Conservation (phyloP, 2,797 vertebrate species). For the Ibycter americanus region DNA sequence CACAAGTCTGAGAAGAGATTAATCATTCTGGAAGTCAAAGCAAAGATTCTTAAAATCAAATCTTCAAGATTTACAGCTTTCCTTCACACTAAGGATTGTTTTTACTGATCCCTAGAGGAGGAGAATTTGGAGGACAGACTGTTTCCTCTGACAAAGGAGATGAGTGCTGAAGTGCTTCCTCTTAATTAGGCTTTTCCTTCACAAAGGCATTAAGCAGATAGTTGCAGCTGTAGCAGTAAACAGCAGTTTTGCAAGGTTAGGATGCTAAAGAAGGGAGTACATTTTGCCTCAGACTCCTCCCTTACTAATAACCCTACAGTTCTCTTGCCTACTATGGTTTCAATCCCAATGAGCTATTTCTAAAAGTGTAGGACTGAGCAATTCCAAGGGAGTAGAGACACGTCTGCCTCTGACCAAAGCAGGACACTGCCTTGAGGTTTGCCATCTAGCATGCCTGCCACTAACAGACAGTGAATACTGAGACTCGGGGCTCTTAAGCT, state of each 20-base stretch:
- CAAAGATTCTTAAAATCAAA: neutral
- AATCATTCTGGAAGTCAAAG: constrained; percentile 17
- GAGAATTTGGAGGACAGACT: neutral
- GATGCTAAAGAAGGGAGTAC: neutral
- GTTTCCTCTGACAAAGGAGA: neutral
- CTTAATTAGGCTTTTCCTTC: neutral
- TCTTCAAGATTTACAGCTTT: neutral
- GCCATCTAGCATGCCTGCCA: neutral
- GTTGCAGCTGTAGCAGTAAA: neutral
- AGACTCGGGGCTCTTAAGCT: neutral
- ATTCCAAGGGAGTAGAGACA: neutral
- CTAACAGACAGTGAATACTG: neutral
- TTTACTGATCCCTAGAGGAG: neutral
- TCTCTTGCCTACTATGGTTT: neutral
- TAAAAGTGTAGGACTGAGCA: neutral
- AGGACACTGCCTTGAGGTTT: neutral
- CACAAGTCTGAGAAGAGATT: neutral
- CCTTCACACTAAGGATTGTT: neutral
- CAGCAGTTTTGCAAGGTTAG: neutral
- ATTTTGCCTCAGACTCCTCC: neutral
- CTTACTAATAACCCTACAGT: neutral
- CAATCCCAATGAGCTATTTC: neutral
- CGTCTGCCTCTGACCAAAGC: neutral
- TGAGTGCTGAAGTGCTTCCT: neutral
- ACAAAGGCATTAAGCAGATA: neutral